Evolutionary conservation across 2,888 invertebrate genomes (phyloP).

Genomic region (Epinotia ramella): DNA sequence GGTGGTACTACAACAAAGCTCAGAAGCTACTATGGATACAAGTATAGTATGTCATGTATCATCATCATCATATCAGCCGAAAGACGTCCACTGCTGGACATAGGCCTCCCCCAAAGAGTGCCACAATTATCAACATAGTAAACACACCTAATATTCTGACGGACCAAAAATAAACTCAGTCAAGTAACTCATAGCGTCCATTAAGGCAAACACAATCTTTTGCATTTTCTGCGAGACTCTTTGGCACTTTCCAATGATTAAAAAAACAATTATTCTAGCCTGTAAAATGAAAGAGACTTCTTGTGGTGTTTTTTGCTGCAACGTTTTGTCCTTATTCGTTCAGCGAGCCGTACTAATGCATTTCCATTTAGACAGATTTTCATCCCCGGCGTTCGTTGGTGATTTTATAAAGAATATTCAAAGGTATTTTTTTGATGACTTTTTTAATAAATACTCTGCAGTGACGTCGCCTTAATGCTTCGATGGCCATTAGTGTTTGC

Average conservation of each 20-base stretch:
- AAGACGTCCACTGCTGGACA: too few species aligned
- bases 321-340: constrained; percentile 31
- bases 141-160: background rate
- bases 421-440: constrained; percentile 7
- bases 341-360: constrained; percentile 38
- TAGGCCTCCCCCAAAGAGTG: too few species aligned
- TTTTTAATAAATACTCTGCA: constrained; percentile 28
- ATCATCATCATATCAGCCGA: too few species aligned
- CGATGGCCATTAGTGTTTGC: constrained; percentile 21
- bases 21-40: background rate
- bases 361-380: constrained; percentile 43
- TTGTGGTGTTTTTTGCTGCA: constrained; percentile 35
- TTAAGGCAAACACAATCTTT: background rate
- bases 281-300: constrained; percentile 21
- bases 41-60: too few species aligned
- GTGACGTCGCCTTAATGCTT: background rate
- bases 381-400: constrained; percentile 21
- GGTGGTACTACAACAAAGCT: background rate
- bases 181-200: background rate
- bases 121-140: background rate
- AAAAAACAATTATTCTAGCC: constrained; percentile 23
- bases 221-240: background rate
- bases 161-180: background rate
- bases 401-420: constrained; percentile 32
- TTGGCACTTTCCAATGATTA: constrained; percentile 31